Evolutionary conservation across 2,888 invertebrate species (phyloP).

Genomic region (Hipparchia semele): DNA sequence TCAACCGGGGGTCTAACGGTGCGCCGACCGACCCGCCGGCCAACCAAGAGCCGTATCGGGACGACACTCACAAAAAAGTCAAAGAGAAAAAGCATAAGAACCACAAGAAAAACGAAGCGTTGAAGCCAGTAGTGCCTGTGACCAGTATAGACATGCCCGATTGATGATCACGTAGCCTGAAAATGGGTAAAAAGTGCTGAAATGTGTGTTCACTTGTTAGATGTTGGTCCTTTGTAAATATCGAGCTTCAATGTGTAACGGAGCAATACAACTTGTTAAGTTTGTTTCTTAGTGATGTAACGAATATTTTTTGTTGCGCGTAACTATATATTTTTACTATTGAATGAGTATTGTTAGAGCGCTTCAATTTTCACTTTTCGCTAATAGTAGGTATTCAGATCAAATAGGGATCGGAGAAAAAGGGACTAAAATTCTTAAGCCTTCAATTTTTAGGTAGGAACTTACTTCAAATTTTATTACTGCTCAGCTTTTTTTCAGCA

Average conservation of each 20-base stretch:
- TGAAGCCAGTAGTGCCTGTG: constrained; percentile 94
- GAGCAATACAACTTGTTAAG: constrained; percentile 76
- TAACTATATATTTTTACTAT: not conserved
- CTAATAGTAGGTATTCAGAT: not conserved
- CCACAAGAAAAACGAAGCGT: constrained; percentile 89
- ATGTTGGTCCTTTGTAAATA: constrained; percentile 51
- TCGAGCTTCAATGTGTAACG: constrained; percentile 55
- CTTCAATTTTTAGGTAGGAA: too few species aligned
- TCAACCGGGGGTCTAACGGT: constrained; percentile 58
- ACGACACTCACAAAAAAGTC: constrained; percentile 73
- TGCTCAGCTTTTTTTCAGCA: too few species aligned
- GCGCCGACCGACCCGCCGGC: constrained; percentile 64
- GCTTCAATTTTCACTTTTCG: not conserved
- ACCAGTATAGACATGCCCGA: constrained; percentile 96
- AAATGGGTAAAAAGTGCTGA: constrained; percentile 27
- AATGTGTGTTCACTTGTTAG: constrained; percentile 70
- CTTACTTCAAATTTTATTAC: too few species aligned
- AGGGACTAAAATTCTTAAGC: too few species aligned
- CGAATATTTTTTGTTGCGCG: constrained; percentile 12
- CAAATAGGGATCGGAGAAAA: not conserved
- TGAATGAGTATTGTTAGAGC: not conserved
- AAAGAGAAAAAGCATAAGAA: constrained; percentile 85
- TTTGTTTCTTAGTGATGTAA: constrained; percentile 49
- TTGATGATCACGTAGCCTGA: constrained; percentile 72
- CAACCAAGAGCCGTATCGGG: constrained; percentile 76